phyloP scores from a whole-genome alignment of 2,888 invertebrate species.

The Drosophila koepferae region DNA sequence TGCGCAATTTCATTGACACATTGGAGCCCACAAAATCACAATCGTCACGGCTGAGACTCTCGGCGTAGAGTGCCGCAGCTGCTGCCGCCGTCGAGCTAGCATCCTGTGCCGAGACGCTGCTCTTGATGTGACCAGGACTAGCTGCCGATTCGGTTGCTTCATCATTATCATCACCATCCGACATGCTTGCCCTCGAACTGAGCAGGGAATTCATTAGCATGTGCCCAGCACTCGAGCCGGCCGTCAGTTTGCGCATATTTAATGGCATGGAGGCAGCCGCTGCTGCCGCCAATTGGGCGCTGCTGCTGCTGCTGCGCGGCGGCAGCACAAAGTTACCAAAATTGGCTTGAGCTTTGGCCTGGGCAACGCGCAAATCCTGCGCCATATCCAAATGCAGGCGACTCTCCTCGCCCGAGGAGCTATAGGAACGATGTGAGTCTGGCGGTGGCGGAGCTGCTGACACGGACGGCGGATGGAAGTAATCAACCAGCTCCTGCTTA shows the following conservation, averaged over 20 bases:
- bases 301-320: slow-evolving; percentile 52
- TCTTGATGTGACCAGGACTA: slow-evolving; percentile 72
- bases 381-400: slow-evolving; percentile 82
- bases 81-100: slow-evolving; percentile 73
- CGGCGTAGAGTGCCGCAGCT: slow-evolving; percentile 80
- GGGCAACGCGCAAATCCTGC: slow-evolving; percentile 82
- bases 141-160: slow-evolving; percentile 73
- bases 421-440: slow-evolving; percentile 83
- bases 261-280: slow-evolving; percentile 68
- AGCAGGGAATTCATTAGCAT: slow-evolving; percentile 81
- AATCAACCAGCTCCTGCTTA: slow-evolving; percentile 83
- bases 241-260: slow-evolving; percentile 79
- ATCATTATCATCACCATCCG: slow-evolving; percentile 72
- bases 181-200: slow-evolving; percentile 79
- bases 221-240: slow-evolving; percentile 72
- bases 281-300: slow-evolving; percentile 38
- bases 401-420: slow-evolving; percentile 81
- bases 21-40: slow-evolving; percentile 84
- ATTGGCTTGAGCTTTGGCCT: slow-evolving; percentile 76
- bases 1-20: slow-evolving; percentile 82
- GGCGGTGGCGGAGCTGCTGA: slow-evolving; percentile 76
- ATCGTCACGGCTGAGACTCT: slow-evolving; percentile 80
- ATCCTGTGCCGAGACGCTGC: slow-evolving; percentile 73
- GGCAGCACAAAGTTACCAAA: slow-evolving; percentile 81
- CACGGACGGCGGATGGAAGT: slow-evolving; percentile 74